Base-by-base conservation (phyloP, 2,113 vertebrate species). In the Strix aluco region DNA sequence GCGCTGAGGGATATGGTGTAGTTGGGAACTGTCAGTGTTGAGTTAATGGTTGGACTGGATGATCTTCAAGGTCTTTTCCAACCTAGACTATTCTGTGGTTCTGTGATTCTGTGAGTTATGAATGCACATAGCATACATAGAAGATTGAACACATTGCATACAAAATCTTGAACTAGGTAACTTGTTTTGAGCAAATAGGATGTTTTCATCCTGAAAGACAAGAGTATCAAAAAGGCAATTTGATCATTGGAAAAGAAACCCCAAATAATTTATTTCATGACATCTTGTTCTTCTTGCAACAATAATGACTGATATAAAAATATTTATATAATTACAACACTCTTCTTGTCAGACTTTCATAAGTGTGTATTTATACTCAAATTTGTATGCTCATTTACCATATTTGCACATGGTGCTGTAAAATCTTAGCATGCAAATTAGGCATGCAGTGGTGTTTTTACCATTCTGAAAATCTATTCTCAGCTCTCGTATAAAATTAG, bases 351-450 rank as follows among this genome's bases (percentile, higher is more conserved):
- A 67, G 26, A 51, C 29, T 90, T 90, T 49, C 8, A 15, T 27
- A 72, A 72, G 11, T 30, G 7, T 21, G 10, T 25, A 36, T n/a
- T 74, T 89, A 46, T 58, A 81, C 3, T 74, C 17, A 51, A 73
- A 81, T 84, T 66, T 92, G 4, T 67, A 21, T 77, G 54, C 29
- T 61, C 5, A 32, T 89, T 89, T 84, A 52, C 26, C 77, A 4
- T 62, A 63, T 34, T 84, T 71, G 8, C 26, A 62, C 20, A 49
- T 0, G 0, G 12, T 67, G 9, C 18, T 1, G 1, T n/a, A 58
- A 92, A 90, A 91, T 30, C 2, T 78, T 59, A 74, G 38, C n/a
- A 71, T 66, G 12, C 2, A 79, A 67, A 74, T 84, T 73, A 77
- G 42, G 27, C 20, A 70, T 55, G 14, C 9, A 83, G 46, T 51